A percentile compares a stretch with the other conserved stretches of the same genome.
These are phyloP conservation scores for Plutomurus gul DNA, from an alignment of 1,140 invertebrate genomes.

Conservation along the genomic window DNA sequence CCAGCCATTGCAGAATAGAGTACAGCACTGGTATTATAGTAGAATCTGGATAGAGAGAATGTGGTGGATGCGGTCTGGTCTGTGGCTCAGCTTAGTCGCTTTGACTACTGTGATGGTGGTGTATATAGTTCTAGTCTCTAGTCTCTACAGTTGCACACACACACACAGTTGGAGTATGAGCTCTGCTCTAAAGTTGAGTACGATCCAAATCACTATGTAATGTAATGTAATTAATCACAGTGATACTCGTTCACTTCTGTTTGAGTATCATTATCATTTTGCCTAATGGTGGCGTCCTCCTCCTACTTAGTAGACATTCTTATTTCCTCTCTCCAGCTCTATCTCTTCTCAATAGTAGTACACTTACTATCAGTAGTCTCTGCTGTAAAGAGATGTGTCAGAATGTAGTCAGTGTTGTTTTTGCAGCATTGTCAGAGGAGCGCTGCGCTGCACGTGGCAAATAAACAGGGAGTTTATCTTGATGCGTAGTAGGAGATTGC, in stretches of 20 bases:
- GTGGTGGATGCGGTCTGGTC: slow-evolving; percentile 11
- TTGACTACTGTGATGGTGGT: background rate
- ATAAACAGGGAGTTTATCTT: no score
- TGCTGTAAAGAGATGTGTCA: no score
- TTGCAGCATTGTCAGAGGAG: no score
- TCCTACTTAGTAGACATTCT: background rate
- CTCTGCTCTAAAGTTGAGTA: slow-evolving; percentile 39
- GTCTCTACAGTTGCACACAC: background rate
- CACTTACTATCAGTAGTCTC: background rate
- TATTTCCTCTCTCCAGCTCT: background rate
- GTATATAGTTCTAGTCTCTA: background rate
- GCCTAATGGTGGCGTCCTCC: slow-evolving; percentile 42
- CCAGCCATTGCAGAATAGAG: background rate
- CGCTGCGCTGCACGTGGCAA: no score
- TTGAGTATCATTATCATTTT: slow-evolving; percentile 51
- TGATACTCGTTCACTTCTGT: slow-evolving; percentile 38
- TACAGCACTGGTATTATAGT: background rate
- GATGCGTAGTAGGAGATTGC: no score
- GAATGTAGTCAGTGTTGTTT: no score
- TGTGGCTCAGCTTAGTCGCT: background rate
- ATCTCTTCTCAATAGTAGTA: background rate
- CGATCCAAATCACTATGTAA: slow-evolving; percentile 43
- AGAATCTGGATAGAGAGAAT: background rate
- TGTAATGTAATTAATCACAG: slow-evolving; percentile 50
- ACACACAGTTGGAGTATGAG: no score